phyloP scores from a whole-genome alignment of 2,113 vertebrate genomes.

The Nothobranchius kuhntae region DNA sequence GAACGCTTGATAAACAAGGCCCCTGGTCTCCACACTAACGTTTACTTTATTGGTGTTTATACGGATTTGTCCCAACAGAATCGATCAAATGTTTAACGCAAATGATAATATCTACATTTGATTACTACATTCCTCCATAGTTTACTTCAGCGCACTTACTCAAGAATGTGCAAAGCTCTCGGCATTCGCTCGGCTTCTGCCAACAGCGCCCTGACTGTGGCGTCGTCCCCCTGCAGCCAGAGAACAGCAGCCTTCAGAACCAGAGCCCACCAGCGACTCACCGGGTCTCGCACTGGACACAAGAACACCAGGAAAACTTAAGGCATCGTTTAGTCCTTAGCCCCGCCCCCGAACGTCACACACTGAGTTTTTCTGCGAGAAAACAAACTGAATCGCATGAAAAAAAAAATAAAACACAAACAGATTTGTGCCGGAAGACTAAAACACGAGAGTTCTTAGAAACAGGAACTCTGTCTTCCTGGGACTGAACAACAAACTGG shows the following conservation, averaged over 20 bases:
- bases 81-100: too few species aligned
- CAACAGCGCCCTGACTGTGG: conserved; percentile 81
- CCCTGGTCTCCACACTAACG: too few species aligned
- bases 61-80: neutral
- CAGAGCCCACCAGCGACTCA: conserved; percentile 95
- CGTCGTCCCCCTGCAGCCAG: conserved; percentile 93
- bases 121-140: neutral
- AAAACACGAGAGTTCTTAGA: neutral
- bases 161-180: conserved; percentile 86
- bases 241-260: conserved; percentile 85
- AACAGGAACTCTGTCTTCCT: neutral
- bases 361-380: too few species aligned
- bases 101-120: neutral
- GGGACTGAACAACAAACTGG: neutral
- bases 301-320: neutral
- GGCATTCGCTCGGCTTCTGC: conserved; percentile 90
- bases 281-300: conserved; percentile 84
- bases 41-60: neutral
- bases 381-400: too few species aligned
- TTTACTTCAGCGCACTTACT: conserved; percentile 79
- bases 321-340: too few species aligned
- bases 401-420: too few species aligned
- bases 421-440: too few species aligned
- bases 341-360: too few species aligned
- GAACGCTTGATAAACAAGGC: too few species aligned